A percentile compares a stretch with the other conserved stretches of the same genome.
Conservation (phyloP, 2,888 invertebrate genomes). For the Heliconius aoede region DNA sequence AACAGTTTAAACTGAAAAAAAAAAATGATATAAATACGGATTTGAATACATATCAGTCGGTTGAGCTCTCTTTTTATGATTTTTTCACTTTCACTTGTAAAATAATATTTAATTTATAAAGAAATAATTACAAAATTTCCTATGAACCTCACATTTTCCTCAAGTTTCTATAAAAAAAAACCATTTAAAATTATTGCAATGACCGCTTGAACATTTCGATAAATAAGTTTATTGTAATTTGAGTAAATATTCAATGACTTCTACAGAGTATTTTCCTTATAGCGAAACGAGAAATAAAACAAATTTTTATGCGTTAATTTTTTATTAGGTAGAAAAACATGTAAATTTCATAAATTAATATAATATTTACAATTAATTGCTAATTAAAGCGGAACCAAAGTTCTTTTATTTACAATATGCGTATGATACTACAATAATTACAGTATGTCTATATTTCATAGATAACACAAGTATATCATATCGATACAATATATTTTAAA, state of each 20-base stretch:
- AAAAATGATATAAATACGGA: too few species aligned
- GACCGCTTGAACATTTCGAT: too few species aligned
- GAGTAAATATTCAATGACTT: not conserved
- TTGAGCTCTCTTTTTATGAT: too few species aligned
- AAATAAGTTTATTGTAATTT: not conserved
- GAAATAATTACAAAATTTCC: too few species aligned
- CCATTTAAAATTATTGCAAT: too few species aligned
- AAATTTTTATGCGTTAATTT: constrained; percentile 65
- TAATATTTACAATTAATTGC: constrained; percentile 74
- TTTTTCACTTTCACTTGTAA: too few species aligned
- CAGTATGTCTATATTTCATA: constrained; percentile 32
- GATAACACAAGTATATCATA: not conserved
- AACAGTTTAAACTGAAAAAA: too few species aligned
- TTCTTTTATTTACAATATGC: constrained; percentile 65
- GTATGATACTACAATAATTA: constrained; percentile 45
- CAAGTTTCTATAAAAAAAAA: not conserved
- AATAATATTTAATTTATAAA: too few species aligned
- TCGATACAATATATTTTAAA: not conserved
- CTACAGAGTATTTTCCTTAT: not conserved
- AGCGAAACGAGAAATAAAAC: constrained; percentile 40
- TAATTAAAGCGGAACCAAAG: constrained; percentile 81
- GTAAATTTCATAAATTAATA: constrained; percentile 74
- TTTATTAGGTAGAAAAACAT: constrained; percentile 66
- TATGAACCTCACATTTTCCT: not conserved
- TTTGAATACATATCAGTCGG: too few species aligned